Percentiles rank a stretch among this genome's conserved stretches.
phyloP scores from a whole-genome alignment of 2,113 vertebrate species.

The Sinocyclocheilus anshuiensis region DNA sequence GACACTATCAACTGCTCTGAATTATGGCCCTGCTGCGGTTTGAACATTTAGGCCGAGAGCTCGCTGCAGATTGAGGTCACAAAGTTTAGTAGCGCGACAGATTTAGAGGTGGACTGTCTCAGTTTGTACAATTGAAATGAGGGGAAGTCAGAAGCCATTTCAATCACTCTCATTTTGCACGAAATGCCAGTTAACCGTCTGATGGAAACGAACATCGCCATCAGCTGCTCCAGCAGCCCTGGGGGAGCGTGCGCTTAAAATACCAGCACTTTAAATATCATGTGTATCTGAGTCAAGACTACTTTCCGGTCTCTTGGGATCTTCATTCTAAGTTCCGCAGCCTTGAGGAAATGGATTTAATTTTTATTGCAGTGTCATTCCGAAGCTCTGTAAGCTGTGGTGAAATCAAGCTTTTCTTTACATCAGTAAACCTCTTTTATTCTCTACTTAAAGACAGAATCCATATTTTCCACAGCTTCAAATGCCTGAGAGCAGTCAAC shows the following conservation, averaged over 20 bases:
- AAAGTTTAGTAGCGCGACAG: slow-evolving; percentile 32
- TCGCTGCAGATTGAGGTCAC: slow-evolving; percentile 50
- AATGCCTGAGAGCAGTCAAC: not conserved
- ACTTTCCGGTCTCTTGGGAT: slow-evolving; percentile 62
- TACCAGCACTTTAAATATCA: slow-evolving; percentile 68
- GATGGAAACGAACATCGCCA: slow-evolving; percentile 58
- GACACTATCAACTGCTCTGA: slow-evolving; percentile 54
- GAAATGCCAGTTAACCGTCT: slow-evolving; percentile 53
- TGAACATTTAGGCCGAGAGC: slow-evolving; percentile 31
- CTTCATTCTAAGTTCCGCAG: slow-evolving; percentile 52
- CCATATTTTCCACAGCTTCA: not conserved
- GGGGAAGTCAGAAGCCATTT: slow-evolving; percentile 52
- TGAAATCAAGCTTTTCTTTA: slow-evolving; percentile 65
- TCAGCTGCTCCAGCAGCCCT: slow-evolving; percentile 62
- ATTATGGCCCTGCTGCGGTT: slow-evolving; percentile 49
- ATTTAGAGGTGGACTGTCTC: slow-evolving; percentile 45
- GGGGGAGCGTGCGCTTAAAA: slow-evolving; percentile 64
- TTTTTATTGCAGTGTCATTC: slow-evolving; percentile 69
- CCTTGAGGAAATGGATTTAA: slow-evolving; percentile 60
- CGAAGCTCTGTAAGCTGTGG: slow-evolving; percentile 57
- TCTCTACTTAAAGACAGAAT: slow-evolving; percentile 3
- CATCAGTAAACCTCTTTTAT: slow-evolving; percentile 46
- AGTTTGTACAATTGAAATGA: slow-evolving; percentile 57
- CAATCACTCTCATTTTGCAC: slow-evolving; percentile 56
- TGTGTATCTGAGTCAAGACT: slow-evolving; percentile 66